Conservation (phyloP, 1,140 invertebrate species). For the Copidosoma floridanum region DNA sequence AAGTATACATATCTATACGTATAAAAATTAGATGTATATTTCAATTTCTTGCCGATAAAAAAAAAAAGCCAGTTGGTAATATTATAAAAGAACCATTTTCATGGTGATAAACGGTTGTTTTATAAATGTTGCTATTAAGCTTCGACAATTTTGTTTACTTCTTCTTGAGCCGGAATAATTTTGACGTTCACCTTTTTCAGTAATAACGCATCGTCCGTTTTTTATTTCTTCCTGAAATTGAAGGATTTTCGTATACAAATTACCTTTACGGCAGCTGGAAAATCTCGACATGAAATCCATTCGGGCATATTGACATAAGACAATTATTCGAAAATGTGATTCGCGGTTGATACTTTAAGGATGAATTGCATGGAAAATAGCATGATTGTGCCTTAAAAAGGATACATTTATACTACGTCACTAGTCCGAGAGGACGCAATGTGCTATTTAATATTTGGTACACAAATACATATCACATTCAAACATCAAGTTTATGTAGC, state of each 20-base stretch:
- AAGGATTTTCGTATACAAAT: too few species aligned
- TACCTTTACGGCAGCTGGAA: too few species aligned
- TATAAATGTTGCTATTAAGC: conserved; percentile 4
- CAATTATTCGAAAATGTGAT: too few species aligned
- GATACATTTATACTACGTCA: conserved; percentile 12
- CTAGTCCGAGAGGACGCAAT: conserved; percentile 10
- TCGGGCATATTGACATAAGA: too few species aligned
- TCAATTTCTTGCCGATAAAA: too few species aligned
- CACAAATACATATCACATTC: conserved; percentile 2
- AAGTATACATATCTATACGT: conserved; percentile 14
- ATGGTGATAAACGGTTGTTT: conserved; percentile 18
- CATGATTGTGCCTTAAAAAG: conserved; percentile 13
- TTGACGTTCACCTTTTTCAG: too few species aligned
- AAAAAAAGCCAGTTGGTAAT: background rate
- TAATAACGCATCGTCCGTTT: too few species aligned
- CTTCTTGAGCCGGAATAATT: conserved; percentile 7
- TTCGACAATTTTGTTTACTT: conserved; percentile 7
- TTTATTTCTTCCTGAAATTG: too few species aligned
- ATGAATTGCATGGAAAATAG: too few species aligned
- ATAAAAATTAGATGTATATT: too few species aligned
- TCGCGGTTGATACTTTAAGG: too few species aligned
- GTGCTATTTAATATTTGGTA: conserved; percentile 24
- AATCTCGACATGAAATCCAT: too few species aligned
- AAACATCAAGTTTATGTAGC: background rate
- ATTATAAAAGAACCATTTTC: background rate